Evolutionary conservation across 2,888 invertebrate species (phyloP).

Genomic region (Yponomeuta malinellus): DNA sequence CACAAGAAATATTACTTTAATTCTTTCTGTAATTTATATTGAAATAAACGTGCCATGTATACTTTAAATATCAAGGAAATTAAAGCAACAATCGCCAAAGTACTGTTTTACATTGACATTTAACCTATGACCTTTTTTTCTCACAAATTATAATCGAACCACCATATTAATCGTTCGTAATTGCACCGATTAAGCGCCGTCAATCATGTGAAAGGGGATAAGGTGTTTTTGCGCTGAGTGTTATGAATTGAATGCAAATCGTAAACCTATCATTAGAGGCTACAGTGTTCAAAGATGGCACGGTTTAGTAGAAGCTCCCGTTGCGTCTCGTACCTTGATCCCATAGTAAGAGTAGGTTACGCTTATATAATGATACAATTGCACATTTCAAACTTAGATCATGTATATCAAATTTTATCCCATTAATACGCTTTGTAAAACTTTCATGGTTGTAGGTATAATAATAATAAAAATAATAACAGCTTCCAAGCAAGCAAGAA

Average conservation of each 20-base stretch:
- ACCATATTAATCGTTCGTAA: conserved; percentile 5
- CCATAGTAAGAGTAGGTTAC: background rate
- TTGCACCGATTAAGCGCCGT: conserved; percentile 6
- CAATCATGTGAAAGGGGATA: conserved; percentile 13
- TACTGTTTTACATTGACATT: conserved; percentile 1
- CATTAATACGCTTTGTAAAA: no score
- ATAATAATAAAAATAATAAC: no score
- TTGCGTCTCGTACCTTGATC: background rate
- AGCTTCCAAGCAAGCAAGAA: no score
- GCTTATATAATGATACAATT: background rate
- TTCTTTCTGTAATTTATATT: no score
- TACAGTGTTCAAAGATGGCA: background rate
- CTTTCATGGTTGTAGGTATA: no score
- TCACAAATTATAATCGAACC: background rate
- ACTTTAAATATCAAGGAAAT: background rate
- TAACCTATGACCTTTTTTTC: conserved; percentile 2
- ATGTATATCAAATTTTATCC: no score
- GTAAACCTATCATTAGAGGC: conserved; percentile 2
- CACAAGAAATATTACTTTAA: no score
- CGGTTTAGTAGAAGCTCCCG: background rate
- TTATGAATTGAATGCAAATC: background rate
- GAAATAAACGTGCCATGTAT: background rate
- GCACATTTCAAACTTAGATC: no score
- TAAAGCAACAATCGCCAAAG: background rate
- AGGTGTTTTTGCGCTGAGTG: background rate